Evolutionary conservation across 2,888 invertebrate species (phyloP), one percentile per base, ranked within the genome.

Genomic region (Cecidostiba fungosa): DNA sequence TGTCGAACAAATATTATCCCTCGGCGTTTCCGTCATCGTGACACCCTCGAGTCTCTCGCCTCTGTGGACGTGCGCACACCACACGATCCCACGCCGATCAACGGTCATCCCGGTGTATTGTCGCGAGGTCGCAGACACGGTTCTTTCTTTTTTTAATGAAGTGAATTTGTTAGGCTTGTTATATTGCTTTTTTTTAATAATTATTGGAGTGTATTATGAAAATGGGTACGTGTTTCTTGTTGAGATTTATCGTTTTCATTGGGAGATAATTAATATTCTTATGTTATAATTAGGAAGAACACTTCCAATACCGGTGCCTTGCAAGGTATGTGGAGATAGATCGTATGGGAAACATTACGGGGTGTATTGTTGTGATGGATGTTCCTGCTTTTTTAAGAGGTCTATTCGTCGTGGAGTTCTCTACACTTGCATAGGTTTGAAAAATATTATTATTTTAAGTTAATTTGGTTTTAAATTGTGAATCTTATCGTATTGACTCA

Each of bases 321-420:
- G 97, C 90, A 95, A 95, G 90, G 97, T 98, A 47, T 98, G 98
- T 90, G 97, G 97, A 0, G 97, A 97, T 93, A 95, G 96, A 90
- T 97, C 97, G 32, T 97, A 96, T 89, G 97, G 97, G 1, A 97
- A 97, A 92, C 97, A 97, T 91, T 97, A 97, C 90, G 97, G 97
- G 0, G 96, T 97, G 19, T 96, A 95, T 92, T 97, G 97, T 90
- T 98, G 98, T 92, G 98, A 98, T 91, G 98, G 98, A 0, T 98
- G 98, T 92, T 97, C 97, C 78, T 98, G 98, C 90, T 98, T 98
- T 93, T 98, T 98, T 94, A 98, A 98, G 92, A 94, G 98, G 89
- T 97, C 97, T 88, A 95, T 98, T 73, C 94, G 98, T 72, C 95
- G 96, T 87, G 95, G 95, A 70, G 96, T 96, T 77, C 93, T 95